Percentiles rank a stretch among this genome's conserved stretches.
Evolutionary conservation across 2,888 invertebrate genomes (phyloP).

Genomic region (Sminthurinus aureus): DNA sequence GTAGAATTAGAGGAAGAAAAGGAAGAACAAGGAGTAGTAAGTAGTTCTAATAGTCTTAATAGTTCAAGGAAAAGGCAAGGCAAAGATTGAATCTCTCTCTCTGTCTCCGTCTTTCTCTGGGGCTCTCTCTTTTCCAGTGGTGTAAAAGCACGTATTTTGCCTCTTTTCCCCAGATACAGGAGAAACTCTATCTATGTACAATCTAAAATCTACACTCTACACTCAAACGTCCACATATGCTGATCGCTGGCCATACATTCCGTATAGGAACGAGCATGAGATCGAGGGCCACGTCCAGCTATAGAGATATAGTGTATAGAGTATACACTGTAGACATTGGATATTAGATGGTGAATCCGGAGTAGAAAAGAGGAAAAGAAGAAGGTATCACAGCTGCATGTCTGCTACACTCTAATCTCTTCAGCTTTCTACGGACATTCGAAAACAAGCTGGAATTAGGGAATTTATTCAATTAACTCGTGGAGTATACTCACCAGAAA

Average conservation of each 20-base stretch:
- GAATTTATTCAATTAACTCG: slow-evolving; percentile 60
- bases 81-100: slow-evolving; percentile 14
- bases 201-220: background rate
- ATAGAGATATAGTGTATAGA: slow-evolving; percentile 1
- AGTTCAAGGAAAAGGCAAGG: slow-evolving; percentile 15
- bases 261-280: no score
- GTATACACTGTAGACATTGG: no score
- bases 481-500: slow-evolving; percentile 47
- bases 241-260: background rate
- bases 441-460: slow-evolving; percentile 58
- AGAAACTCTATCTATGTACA: slow-evolving; percentile 4
- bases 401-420: slow-evolving; percentile 58
- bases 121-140: background rate
- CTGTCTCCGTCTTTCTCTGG: background rate
- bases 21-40: slow-evolving; percentile 24
- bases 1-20: background rate
- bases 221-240: background rate
- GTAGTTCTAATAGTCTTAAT: no score
- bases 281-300: no score
- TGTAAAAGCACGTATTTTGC: background rate
- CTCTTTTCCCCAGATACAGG: background rate
- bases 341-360: slow-evolving; percentile 31
- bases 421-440: slow-evolving; percentile 59
- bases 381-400: slow-evolving; percentile 58
- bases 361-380: slow-evolving; percentile 34